Conservation (phyloP, 2,113 vertebrate genomes). For the Puntigrus tetrazona region DNA sequence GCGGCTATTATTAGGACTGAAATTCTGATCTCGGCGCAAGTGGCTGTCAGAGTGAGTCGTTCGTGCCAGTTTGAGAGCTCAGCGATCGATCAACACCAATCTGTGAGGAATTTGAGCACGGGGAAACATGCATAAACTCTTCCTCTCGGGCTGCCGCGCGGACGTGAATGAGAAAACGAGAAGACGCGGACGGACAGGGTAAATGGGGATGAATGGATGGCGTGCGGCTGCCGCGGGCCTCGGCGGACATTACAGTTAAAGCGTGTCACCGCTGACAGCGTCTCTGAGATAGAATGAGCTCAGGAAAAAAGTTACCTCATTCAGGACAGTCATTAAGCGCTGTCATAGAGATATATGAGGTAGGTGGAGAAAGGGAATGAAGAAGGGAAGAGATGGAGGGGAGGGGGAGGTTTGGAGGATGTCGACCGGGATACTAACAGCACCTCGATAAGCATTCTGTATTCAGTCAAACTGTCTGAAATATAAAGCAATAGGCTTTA, state of each 20-base stretch:
- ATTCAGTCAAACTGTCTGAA: conserved; percentile 4
- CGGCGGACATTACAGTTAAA: not conserved
- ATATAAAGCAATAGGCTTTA: not conserved
- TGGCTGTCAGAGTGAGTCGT: conserved; percentile 48
- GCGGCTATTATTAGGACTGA: conserved; percentile 54
- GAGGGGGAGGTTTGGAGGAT: not conserved
- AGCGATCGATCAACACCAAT: conserved; percentile 58
- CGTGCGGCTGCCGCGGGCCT: conserved; percentile 1
- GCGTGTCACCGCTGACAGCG: not conserved
- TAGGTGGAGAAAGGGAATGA: conserved; percentile 28
- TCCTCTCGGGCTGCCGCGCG: conserved; percentile 45
- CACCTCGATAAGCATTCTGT: not conserved
- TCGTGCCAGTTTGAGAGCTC: conserved; percentile 37
- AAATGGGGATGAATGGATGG: conserved; percentile 19
- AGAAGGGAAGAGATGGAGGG: conserved; percentile 20
- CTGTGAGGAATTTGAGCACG: conserved; percentile 51
- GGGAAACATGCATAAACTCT: conserved; percentile 53
- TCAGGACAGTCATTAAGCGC: conserved; percentile 29
- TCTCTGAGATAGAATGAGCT: conserved; percentile 16
- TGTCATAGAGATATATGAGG: conserved; percentile 44
- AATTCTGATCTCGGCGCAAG: conserved; percentile 47
- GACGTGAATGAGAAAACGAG: conserved; percentile 33
- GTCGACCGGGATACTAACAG: conserved; percentile 21
- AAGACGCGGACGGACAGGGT: not conserved
- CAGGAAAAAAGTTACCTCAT: conserved; percentile 14